Percentiles rank a stretch among this genome's conserved stretches.
These are phyloP conservation scores for Orestias chungarensis DNA, from an alignment of 2,797 vertebrate species.

Conservation along the genomic window DNA sequence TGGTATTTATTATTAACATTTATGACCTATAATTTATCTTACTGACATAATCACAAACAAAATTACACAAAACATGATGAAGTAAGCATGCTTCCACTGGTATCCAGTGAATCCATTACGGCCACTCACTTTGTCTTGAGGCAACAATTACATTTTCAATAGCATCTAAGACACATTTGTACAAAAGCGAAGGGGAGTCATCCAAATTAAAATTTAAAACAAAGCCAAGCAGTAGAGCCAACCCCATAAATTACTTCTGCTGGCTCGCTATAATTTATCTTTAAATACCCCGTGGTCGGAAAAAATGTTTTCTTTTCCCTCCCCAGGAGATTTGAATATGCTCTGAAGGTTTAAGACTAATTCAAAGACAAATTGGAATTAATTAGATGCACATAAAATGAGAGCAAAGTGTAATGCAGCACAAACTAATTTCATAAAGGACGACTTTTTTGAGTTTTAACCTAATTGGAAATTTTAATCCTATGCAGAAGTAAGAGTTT, in stretches of 20 bases:
- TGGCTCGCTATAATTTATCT: constrained; percentile 68
- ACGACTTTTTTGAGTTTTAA: constrained; percentile 66
- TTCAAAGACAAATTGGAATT: constrained; percentile 67
- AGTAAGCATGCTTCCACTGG: constrained; percentile 12
- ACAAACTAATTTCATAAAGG: constrained; percentile 73
- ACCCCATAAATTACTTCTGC: constrained; percentile 66
- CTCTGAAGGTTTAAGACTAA: constrained; percentile 66
- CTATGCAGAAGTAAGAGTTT: constrained; percentile 64
- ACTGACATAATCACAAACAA: neutral
- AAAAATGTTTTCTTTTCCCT: constrained; percentile 47
- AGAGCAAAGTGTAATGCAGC: constrained; percentile 69
- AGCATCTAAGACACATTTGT: constrained; percentile 52
- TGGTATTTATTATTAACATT: constrained; percentile 43
- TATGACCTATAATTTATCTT: neutral
- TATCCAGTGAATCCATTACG: constrained; percentile 30
- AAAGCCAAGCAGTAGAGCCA: constrained; percentile 55
- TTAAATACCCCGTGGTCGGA: constrained; percentile 62
- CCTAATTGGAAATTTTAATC: constrained; percentile 74
- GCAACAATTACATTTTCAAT: constrained; percentile 55
- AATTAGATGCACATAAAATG: constrained; percentile 72
- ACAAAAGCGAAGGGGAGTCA: constrained; percentile 43
- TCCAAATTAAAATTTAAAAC: constrained; percentile 51
- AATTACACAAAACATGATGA: neutral
- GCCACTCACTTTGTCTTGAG: constrained; percentile 33
- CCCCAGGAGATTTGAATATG: constrained; percentile 61